Conservation (phyloP, 1,140 invertebrate species). For the Drosophila cardini region DNA sequence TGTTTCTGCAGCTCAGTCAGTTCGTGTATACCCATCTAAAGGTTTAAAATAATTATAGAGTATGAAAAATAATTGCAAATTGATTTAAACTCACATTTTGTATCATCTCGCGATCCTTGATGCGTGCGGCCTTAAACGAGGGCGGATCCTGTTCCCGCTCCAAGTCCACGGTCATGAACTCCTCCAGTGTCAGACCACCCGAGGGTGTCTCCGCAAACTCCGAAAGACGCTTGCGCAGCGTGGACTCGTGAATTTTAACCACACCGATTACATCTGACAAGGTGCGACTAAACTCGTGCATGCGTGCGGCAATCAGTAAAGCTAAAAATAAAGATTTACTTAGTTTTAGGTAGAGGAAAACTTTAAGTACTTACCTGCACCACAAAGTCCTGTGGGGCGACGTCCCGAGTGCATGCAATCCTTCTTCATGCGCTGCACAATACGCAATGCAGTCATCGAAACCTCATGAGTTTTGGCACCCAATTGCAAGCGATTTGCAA, state of each 20-base stretch:
- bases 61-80: neutral
- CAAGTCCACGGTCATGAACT: slow-evolving; percentile 98
- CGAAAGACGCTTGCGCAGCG: slow-evolving; percentile 94
- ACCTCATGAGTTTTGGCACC: slow-evolving; percentile 96
- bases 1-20: slow-evolving; percentile 90
- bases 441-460: slow-evolving; percentile 95
- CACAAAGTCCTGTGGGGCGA: slow-evolving; percentile 97
- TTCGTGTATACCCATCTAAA: slow-evolving; percentile 86
- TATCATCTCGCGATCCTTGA: slow-evolving; percentile 93
- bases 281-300: slow-evolving; percentile 96
- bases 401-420: slow-evolving; percentile 98
- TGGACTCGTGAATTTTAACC: slow-evolving; percentile 98
- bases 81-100: slow-evolving; percentile 87
- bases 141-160: slow-evolving; percentile 99
- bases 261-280: slow-evolving; percentile 96
- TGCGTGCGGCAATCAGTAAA: slow-evolving; percentile 95
- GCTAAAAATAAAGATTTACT: slow-evolving; percentile 87
- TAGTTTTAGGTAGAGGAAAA: neutral
- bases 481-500: slow-evolving; percentile 97
- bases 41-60: neutral
- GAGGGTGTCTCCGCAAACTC: slow-evolving; percentile 99
- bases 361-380: slow-evolving; percentile 89
- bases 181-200: slow-evolving; percentile 94
- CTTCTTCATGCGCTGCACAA: slow-evolving; percentile 98
- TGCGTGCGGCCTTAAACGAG: slow-evolving; percentile 94